Evolutionary conservation across 2,888 invertebrate genomes (phyloP).

Genomic region (Apantesis nais): DNA sequence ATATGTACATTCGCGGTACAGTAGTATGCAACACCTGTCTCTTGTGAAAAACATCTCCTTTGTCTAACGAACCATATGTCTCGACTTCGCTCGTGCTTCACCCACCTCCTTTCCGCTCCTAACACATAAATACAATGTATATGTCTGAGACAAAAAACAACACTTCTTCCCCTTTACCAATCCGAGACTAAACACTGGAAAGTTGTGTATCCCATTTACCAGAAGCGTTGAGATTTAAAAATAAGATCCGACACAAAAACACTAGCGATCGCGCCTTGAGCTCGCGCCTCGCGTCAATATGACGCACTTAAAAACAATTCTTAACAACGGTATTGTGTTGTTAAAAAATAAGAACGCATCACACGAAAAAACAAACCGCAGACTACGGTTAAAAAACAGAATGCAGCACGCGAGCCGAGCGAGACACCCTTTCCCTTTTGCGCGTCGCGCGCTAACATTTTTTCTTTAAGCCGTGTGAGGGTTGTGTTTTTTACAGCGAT

Average conservation of each 20-base stretch:
- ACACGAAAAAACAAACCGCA: slow-evolving; percentile 83
- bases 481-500: slow-evolving; percentile 80
- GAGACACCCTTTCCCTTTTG: slow-evolving; percentile 85
- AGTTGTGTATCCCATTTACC: slow-evolving; percentile 74
- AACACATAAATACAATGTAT: slow-evolving; percentile 66
- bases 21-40: slow-evolving; percentile 61
- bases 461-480: slow-evolving; percentile 76
- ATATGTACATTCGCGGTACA: slow-evolving; percentile 32
- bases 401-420: slow-evolving; percentile 80
- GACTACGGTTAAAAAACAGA: slow-evolving; percentile 82
- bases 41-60: slow-evolving; percentile 60
- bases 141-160: slow-evolving; percentile 60
- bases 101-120: slow-evolving; percentile 54
- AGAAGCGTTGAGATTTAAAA: slow-evolving; percentile 76
- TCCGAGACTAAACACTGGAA: slow-evolving; percentile 77
- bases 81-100: slow-evolving; percentile 67
- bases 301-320: slow-evolving; percentile 81
- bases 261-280: slow-evolving; percentile 72
- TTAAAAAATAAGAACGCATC: slow-evolving; percentile 83
- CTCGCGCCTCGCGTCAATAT: slow-evolving; percentile 76
- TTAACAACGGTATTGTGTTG: slow-evolving; percentile 82
- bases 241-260: slow-evolving; percentile 76
- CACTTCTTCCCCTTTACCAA: slow-evolving; percentile 72
- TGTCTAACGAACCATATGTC: slow-evolving; percentile 79
- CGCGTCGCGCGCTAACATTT: slow-evolving; percentile 82